Base-by-base conservation (phyloP, 2,888 invertebrate genomes). In the Oegoconia quadripuncta region DNA sequence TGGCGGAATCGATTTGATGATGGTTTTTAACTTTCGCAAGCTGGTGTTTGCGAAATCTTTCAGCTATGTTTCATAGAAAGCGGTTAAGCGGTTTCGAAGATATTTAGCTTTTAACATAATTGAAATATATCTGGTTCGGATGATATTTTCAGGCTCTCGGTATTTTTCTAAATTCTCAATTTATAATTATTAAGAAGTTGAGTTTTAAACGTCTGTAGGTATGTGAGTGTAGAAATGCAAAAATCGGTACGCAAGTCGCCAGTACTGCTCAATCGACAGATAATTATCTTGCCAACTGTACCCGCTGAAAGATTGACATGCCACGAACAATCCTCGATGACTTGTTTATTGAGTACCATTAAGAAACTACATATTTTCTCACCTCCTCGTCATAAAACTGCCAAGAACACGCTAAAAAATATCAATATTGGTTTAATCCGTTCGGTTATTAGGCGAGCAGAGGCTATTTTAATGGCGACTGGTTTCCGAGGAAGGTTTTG, bases 281-380 rank as follows among this genome's bases (percentile, higher is more conserved):
- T 71, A 81, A 83, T 84, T 83, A 84, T 70, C 74, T 65, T 66
- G 65, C 53, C 63, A 59, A 66, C 68, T 68, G 63, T 61, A 61
- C 67, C 46, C 55, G 80, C 57, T 74, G 78, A 82, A 68, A 78
- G 79, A 83, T 74, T 76, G 82, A 80, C 80, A 74, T 58, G 49
- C 39, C 50, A 50, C 48, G 42, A 55, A 62, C 59, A 50, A 55
- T 52, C 50, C 59, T 49, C 66, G 74, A 74, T 66, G 73, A 78
- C 71, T 79, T 74, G 74, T 78, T 76, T 80, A 77, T 75, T 73
- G 67, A 64, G 49, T 64, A 59, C 53, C 64, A 67, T 64, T 68
- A 56, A 64, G 69, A 68, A 60, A 60, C 47, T 59, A 59, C 55
- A 46, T 39, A 55, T 60, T 61, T 68, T 66, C 57, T 59, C 64